Evolutionary conservation across 1,140 invertebrate species (phyloP), one percentile per base, ranked within the genome.

Genomic region (Eriocheir sinensis): DNA sequence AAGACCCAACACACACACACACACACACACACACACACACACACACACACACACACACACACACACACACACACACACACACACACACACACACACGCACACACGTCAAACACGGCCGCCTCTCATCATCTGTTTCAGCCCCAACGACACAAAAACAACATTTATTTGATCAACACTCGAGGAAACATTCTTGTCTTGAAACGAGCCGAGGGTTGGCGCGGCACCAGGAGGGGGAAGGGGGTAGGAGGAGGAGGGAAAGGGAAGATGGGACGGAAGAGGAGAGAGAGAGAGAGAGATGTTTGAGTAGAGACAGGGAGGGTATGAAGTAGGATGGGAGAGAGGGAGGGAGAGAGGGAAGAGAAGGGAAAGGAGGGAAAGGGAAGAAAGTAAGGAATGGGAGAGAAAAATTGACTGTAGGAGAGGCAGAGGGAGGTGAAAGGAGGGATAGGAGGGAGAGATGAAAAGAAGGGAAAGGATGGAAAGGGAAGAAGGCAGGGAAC

Each of bases 101-200:
- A 32, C 41, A 48, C 81, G 92, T 93, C 92, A 93, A 93, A 93
- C 92, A 93, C 32, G 32, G 21, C 81, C 21, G 38, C 32, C 12
- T 15, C 92, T 53, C 92, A 93, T 93, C 92, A 93, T 93, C 92
- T 86, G 81, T 93, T 86, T 93, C 92, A 93, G 81, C 44, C 92
- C 80, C 48, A 86, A 83, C 92, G 27, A 44, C 44, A 86, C 92
- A 93, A 93, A 86, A 86, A 83, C 41, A 93, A 86, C 81, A 93
- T 93, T 85, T 86, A 93, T 93, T 93, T 53, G 38, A 32, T 34
- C 36, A 83, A 86, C 92, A 86, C 41, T 85, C 79, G 40, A 91
- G 36, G 91, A 72, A 72, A 40, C 91, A 92, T 92, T 93, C 92
- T 86, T 85, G n/a, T 44, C 91, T 81, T 91, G 89, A 91, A 38